These are phyloP conservation scores for Pangasianodon gigas DNA, from an alignment of 2,113 vertebrate species.

Conservation along the genomic window DNA sequence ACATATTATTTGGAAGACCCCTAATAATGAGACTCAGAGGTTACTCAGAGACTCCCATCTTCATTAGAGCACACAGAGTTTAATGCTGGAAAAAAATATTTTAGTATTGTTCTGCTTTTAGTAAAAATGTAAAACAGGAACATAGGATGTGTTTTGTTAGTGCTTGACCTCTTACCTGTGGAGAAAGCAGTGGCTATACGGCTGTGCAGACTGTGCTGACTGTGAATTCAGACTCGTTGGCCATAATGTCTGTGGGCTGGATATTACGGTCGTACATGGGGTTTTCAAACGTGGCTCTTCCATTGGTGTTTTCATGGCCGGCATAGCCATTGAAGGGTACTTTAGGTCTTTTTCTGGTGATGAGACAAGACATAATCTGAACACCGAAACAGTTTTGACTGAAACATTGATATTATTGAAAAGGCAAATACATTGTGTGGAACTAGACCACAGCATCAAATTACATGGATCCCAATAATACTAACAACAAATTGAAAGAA, in stretches of 20 bases:
- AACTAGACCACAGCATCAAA: not conserved
- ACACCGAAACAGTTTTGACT: not conserved
- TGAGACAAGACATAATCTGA: not conserved
- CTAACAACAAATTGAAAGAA: not conserved
- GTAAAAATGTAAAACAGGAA: not conserved
- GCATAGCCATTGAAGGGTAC: constrained; percentile 95
- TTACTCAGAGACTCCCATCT: not conserved
- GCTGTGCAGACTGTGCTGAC: constrained; percentile 99
- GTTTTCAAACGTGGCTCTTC: constrained; percentile 94
- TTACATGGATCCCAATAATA: not conserved
- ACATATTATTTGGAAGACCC: not conserved
- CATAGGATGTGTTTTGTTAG: not conserved
- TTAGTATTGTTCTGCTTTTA: not conserved
- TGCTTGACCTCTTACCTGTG: constrained; percentile 65
- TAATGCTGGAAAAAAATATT: not conserved
- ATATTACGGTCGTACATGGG: constrained; percentile 99
- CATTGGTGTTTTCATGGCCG: constrained; percentile 94
- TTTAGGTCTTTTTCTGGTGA: constrained; percentile 93
- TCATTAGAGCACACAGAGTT: not conserved
- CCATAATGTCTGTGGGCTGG: constrained; percentile 92
- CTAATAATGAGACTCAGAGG: not conserved
- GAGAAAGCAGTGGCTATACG: constrained; percentile 83
- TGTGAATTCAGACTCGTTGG: constrained; percentile 91
- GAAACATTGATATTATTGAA: not conserved
- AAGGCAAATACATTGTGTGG: not conserved